Base-by-base conservation (phyloP, 2,888 invertebrate species). In the Lymantria monacha region DNA sequence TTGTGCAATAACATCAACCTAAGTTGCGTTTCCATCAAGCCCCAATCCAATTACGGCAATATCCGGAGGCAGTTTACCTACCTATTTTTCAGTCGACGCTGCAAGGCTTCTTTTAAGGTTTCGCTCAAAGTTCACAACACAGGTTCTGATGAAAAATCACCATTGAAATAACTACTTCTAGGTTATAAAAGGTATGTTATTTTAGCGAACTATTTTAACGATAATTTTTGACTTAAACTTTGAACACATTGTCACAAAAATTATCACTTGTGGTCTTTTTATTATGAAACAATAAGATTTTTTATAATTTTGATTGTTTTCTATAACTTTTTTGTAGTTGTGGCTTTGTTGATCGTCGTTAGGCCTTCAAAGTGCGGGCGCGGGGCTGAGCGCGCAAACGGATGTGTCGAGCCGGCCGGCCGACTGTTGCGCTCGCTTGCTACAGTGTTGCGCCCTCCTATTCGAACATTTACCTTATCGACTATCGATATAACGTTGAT, bases 351-450 rank as follows among this genome's bases (percentile, higher is more conserved):
- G 63, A 53, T 54, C 51, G 56, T 55, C 50, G 55, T 48, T 62
- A 57, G 66, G 78, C 54, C 58, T 63, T 42, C 72, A 74, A 66
- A 70, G 73, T 64, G 69, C 81, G 79, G 79, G 83, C 83, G 83
- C 84, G 76, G 81, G 81, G 75, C 74, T 72, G 79, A 85, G 76
- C 81, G 83, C 85, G 82, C 87, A 87, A 83, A 82, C 90, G 89
- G 90, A 91, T 91, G 87, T 89, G 90, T 84, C 79, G 76, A 81
- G 83, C 86, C 83, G 83, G 80, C 82, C 79, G 76, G 80, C 68
- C 76, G 80, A 83, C 81, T 84, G 81, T 76, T 81, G 80, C 78
- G 83, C 76, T 70, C 71, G 74, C 63, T 69, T 67, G 61, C 66
- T 50, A 53, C 52, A 87, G 87, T 85, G 88, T 62, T 84, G 87